These are phyloP conservation scores for Coracias cyanogaster DNA, from an alignment of 2,797 vertebrate species.

Conservation along the genomic window DNA sequence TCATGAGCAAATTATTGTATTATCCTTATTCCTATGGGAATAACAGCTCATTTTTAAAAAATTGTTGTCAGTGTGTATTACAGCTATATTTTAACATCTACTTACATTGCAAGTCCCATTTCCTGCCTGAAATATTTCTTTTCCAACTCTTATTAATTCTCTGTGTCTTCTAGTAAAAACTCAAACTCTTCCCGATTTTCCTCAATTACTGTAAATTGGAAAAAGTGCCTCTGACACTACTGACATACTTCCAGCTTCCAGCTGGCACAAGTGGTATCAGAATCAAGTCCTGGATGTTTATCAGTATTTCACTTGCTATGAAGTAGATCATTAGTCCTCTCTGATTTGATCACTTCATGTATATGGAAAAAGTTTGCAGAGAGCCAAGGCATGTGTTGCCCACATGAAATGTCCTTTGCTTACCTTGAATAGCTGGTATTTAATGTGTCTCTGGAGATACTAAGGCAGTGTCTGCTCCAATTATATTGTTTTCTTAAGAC, in stretches of 20 bases:
- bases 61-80: not conserved
- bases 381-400: not conserved
- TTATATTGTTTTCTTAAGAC: not conserved
- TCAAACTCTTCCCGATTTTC: not conserved
- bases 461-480: not conserved
- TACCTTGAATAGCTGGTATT: not conserved
- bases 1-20: not conserved
- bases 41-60: not conserved
- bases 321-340: not conserved
- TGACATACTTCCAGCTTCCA: not conserved
- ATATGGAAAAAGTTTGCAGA: not conserved
- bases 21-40: not conserved
- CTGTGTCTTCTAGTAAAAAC: not conserved
- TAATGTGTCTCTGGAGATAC: not conserved
- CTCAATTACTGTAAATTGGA: not conserved
- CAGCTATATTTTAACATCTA: not conserved
- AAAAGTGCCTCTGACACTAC: not conserved
- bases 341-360: not conserved
- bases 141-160: not conserved
- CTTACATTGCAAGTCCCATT: not conserved
- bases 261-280: not conserved
- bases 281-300: not conserved
- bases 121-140: not conserved
- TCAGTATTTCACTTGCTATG: not conserved
- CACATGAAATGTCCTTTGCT: not conserved